Conservation (phyloP, 1,140 invertebrate species). For the Dufourea novaeangliae region DNA sequence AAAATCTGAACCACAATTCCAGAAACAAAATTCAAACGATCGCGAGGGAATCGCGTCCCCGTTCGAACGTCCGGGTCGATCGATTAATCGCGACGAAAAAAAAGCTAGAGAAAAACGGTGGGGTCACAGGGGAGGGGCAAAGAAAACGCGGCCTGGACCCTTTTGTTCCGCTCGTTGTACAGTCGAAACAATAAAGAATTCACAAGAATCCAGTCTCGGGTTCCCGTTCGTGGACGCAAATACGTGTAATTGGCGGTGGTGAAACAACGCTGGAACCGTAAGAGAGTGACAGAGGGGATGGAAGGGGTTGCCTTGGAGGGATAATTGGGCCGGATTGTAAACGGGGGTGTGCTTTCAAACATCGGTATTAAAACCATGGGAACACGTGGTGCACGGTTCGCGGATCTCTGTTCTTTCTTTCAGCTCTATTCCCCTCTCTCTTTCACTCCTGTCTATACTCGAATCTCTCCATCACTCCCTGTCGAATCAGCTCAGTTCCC, state of each 20-base stretch:
- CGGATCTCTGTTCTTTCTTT: not conserved
- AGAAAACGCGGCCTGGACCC: conserved; percentile 21
- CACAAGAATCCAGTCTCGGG: conserved; percentile 49
- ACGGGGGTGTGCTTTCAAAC: conserved; percentile 60
- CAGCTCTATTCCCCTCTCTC: not conserved
- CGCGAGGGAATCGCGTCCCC: not conserved
- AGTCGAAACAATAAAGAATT: conserved; percentile 53
- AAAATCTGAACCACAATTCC: no score
- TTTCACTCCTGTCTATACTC: not conserved
- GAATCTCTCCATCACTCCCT: not conserved
- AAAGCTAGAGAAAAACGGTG: not conserved
- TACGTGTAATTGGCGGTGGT: conserved; percentile 56
- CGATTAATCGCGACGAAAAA: conserved; percentile 21
- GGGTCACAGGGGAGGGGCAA: no score
- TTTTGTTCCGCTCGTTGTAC: conserved; percentile 33
- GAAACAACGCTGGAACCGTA: conserved; percentile 47
- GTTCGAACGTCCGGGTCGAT: conserved; percentile 3
- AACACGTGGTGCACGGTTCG: conserved; percentile 50
- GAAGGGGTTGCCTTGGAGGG: conserved; percentile 50
- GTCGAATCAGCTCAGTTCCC: not conserved
- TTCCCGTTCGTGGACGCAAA: conserved; percentile 48
- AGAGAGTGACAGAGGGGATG: conserved; percentile 41
- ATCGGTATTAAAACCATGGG: conserved; percentile 61
- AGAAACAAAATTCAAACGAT: conserved; percentile 23
- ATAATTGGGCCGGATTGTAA: conserved; percentile 69